Conservation (phyloP, 2,888 invertebrate species). For the Hoplodrina blanda region DNA sequence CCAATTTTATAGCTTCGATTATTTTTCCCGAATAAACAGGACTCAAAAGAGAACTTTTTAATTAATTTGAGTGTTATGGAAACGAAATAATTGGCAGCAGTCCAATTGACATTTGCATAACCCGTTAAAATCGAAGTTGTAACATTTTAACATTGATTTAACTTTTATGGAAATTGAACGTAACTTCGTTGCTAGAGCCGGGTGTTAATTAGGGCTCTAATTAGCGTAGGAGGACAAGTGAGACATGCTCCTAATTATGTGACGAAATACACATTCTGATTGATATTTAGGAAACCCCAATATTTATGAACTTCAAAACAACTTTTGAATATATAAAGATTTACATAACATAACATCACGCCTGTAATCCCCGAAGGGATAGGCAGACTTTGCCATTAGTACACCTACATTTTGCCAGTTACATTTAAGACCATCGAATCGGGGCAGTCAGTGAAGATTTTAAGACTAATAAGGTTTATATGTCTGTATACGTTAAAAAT, state of each 20-base stretch:
- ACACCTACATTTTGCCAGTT: no score
- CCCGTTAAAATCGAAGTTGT: slow-evolving; percentile 2
- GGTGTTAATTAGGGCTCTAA: slow-evolving; percentile 9
- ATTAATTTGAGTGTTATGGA: slow-evolving; percentile 10
- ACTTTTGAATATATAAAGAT: no score
- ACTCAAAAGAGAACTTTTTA: slow-evolving; percentile 9
- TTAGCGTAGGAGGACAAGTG: slow-evolving; percentile 10
- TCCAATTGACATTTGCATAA: slow-evolving; percentile 1
- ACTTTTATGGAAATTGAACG: slow-evolving; percentile 6
- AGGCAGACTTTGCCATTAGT: no score
- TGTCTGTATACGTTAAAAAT: no score
- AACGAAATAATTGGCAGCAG: slow-evolving; percentile 20
- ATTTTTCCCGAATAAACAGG: neutral
- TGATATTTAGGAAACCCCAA: neutral
- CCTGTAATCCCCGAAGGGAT: no score
- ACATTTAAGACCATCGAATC: no score
- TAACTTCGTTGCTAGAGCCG: neutral
- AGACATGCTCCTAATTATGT: neutral
- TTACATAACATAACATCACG: no score
- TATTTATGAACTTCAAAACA: no score
- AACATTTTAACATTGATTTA: neutral
- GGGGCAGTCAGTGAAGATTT: no score
- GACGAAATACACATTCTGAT: neutral
- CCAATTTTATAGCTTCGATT: slow-evolving; percentile 15
- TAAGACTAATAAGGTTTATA: no score